Base-by-base conservation (phyloP, 2,797 vertebrate genomes). In the Allobates femoralis region DNA sequence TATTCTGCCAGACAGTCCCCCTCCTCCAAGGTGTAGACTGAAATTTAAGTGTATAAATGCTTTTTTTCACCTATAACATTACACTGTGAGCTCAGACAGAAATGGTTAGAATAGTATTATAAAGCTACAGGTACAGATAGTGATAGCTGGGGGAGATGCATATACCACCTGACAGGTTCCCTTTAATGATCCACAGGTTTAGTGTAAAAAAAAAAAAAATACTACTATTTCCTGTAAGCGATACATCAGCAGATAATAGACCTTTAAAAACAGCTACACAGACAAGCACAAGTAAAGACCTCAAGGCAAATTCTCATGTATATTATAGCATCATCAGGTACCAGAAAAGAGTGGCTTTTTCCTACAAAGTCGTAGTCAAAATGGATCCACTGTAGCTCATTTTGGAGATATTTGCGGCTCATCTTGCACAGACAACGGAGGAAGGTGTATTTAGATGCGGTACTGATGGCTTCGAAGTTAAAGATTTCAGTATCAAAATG, bases 361-460 rank as follows among this genome's bases (percentile, higher is more conserved):
- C 76, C 30, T 62, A 66, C 0, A 3, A 26, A 14, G 4, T 37
- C 12, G 0, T 11, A 4, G 18, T 5, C 51, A 51, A 82, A 75
- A 76, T 51, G 32, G 37, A 64, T 50, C 16, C 60, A 86, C 19
- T 46, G 37, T 2, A 75, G 62, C 21, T 51, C 75, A 15, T 26
- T 3, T 19, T 34, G 21, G 11, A 64, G 50, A 32, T 0, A 3
- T 3, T 19, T 18, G 23, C 46, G n/a, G 64, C 83, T 89, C 60
- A 12, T 51, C 26, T 78, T 53, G 32, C 64, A 16, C 8, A 46
- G 67, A 19, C 46, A 80, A 21, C 79, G 56, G 1, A 64, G 37
- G 55, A 86, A 87, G 1, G 32, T 81, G 55, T 85, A 81, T 58
- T 85, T 83, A 12, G 66, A 66, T 69, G 77, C 85, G 6, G 88